Evolutionary conservation across 2,797 vertebrate species (phyloP), one percentile per base, ranked within the genome.

Genomic region (Parambassis ranga): DNA sequence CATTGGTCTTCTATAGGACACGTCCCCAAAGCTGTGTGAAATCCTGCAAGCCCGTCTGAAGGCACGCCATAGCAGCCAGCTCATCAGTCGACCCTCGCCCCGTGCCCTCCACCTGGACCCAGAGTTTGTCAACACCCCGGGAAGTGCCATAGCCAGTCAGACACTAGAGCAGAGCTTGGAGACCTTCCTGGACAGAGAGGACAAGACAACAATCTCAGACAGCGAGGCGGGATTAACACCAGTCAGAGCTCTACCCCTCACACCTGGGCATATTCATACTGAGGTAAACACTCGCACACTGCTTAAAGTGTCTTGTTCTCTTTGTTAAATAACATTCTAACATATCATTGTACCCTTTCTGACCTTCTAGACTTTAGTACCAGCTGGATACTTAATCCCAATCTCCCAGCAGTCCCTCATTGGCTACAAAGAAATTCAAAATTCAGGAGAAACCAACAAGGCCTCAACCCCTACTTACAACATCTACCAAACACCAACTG

Each of bases 371-470:
- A 89, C 93, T 33, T 84, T 95, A 64, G 88, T 97, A 0, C 94
- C 95, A 0, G 94, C 96, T 7, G 95, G 96, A 55, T 98, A 96
- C 81, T 85, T 97, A 60, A 96, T 97, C 83, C 95, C 96, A 15
- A 89, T 99, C 65, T 79, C 94, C 39, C 95, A 95, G 73, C 94
- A 92, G 67, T 77, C 91, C 80, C 67, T 90, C 78, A 50, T 92
- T 75, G 39, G 76, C 84, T 81, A 83, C 84, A 90, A 84, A 62
- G 88, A 94, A 73, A 50, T 71, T 68, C 79, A 79, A 39, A 61
- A 60, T 80, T 65, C 82, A 37, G 43, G 77, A 89, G 91, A 94
- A 77, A 61, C 47, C 49, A 78, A 20, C 73, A 90, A 92, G 55
- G 83, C 87, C 16, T 58, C 87, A 31, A 91, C 93, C 1, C 76